These are phyloP conservation scores for Paramormyrops kingsleyae DNA, from an alignment of 2,113 vertebrate species.

Conservation along the genomic window DNA sequence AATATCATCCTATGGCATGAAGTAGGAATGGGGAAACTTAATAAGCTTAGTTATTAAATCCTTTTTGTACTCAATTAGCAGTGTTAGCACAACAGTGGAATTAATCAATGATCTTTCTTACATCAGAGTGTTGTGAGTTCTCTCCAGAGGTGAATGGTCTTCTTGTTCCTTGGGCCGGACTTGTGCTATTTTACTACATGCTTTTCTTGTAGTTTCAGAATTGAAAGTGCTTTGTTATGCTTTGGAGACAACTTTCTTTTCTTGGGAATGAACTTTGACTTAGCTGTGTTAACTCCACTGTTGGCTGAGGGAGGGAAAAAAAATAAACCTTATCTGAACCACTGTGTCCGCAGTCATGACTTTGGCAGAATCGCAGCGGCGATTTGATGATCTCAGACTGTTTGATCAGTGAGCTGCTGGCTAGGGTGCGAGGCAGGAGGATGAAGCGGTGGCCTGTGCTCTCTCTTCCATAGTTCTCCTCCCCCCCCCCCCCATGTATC, in stretches of 20 bases:
- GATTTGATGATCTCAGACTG: background rate
- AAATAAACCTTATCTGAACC: background rate
- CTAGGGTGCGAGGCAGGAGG: background rate
- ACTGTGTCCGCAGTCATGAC: background rate
- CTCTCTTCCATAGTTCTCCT: slow-evolving; percentile 16
- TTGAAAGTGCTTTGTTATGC: background rate
- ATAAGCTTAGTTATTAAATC: background rate
- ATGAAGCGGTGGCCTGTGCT: slow-evolving; percentile 26
- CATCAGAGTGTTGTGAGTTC: background rate
- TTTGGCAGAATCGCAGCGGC: background rate
- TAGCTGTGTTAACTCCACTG: background rate
- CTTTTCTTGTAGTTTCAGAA: background rate
- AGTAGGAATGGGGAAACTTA: background rate
- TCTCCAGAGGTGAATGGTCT: background rate
- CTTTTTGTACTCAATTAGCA: background rate
- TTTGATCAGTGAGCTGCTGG: background rate
- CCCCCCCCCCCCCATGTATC: slow-evolving; percentile 32
- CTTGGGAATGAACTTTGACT: background rate
- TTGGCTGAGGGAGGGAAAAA: background rate
- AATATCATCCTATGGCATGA: background rate
- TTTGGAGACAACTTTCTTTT: background rate
- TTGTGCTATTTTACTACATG: background rate
- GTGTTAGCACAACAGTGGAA: background rate
- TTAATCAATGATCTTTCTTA: background rate
- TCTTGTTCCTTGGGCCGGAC: background rate